Percentiles rank a stretch among this genome's conserved stretches.
These are phyloP conservation scores for Poecilia latipinna DNA, from an alignment of 2,113 vertebrate genomes.

Conservation along the genomic window DNA sequence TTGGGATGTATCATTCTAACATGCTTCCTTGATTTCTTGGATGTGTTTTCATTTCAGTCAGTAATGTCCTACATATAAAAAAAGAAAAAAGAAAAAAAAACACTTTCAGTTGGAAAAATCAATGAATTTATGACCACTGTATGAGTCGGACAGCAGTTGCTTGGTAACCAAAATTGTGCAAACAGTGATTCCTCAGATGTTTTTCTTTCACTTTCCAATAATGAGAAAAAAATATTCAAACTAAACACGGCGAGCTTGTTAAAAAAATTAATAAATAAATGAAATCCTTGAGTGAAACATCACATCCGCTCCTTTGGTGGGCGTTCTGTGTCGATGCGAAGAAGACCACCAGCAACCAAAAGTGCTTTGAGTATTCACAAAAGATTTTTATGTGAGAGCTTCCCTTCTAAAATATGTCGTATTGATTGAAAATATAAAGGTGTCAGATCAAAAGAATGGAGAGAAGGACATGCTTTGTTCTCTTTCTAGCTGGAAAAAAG, in stretches of 20 bases:
- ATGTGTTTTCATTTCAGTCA: no score
- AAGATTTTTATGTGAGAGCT: background rate
- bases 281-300: background rate
- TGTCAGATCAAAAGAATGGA: slow-evolving; percentile 32
- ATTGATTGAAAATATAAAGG: slow-evolving; percentile 3
- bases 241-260: background rate
- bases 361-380: background rate
- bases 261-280: background rate
- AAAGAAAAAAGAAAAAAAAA: no score
- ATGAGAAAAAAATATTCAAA: background rate
- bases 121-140: no score
- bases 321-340: background rate
- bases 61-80: no score
- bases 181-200: background rate
- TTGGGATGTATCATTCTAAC: background rate
- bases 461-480: slow-evolving; percentile 20
- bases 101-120: no score
- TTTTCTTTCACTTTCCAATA: background rate
- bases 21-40: background rate
- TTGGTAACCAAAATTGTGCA: background rate
- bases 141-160: background rate
- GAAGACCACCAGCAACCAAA: background rate
- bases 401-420: slow-evolving; percentile 4
- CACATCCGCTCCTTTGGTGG: background rate
- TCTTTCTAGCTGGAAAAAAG: slow-evolving; percentile 29